phyloP scores from a whole-genome alignment of 2,797 vertebrate genomes.

The Dipus sagitta region DNA sequence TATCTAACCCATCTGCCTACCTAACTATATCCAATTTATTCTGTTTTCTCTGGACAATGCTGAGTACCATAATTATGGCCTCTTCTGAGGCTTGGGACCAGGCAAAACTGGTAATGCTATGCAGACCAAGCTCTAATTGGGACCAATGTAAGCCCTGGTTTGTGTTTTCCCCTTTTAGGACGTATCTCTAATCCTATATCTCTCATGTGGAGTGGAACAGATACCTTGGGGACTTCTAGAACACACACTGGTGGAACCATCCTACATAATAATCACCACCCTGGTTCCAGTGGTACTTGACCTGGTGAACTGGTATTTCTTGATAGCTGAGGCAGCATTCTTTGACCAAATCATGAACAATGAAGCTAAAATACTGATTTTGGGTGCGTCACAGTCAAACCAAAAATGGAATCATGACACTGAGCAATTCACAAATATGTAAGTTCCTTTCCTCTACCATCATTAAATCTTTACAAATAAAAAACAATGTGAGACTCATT shows the following conservation, averaged over 20 bases:
- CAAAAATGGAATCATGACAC: not conserved
- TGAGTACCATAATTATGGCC: not conserved
- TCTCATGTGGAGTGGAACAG: not conserved
- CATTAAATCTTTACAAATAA: constrained; percentile 45
- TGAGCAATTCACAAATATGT: not conserved
- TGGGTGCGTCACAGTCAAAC: not conserved
- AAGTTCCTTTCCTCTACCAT: not conserved
- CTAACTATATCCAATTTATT: not conserved
- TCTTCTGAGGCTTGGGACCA: not conserved
- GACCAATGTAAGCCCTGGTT: not conserved
- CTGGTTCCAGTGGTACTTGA: not conserved
- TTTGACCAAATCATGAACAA: constrained; percentile 7
- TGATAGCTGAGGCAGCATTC: not conserved
- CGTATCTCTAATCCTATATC: not conserved
- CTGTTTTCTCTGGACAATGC: not conserved
- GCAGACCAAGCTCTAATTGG: not conserved
- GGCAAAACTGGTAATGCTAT: not conserved
- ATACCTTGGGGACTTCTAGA: not conserved
- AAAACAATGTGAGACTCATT: not conserved
- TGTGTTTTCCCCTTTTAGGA: not conserved
- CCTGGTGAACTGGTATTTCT: not conserved
- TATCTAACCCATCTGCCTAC: too few species aligned
- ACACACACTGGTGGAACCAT: not conserved
- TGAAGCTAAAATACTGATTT: not conserved
- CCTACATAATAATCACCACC: not conserved